Conservation (phyloP, 1,140 invertebrate species). For the Euura lappo region DNA sequence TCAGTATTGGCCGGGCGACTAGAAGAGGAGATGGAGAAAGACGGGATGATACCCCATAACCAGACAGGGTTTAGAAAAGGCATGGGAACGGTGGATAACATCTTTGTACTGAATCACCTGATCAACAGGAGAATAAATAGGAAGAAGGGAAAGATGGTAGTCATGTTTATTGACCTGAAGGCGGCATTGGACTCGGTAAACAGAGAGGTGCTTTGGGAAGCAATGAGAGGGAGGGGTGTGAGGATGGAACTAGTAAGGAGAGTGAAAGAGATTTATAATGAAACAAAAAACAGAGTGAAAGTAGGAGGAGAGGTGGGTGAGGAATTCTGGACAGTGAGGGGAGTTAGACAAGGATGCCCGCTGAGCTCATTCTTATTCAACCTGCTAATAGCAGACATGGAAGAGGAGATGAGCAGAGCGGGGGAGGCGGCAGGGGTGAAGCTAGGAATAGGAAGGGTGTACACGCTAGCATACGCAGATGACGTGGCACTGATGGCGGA, state of each 20-base stretch:
- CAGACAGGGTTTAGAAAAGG: slow-evolving; percentile 33
- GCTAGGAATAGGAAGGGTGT: not conserved
- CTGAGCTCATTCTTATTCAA: slow-evolving; percentile 26
- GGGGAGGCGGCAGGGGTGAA: not conserved
- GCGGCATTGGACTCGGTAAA: slow-evolving; percentile 25
- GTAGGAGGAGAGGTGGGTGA: not conserved
- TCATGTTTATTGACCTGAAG: slow-evolving; percentile 23
- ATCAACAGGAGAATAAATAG: not conserved
- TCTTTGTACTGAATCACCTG: slow-evolving; percentile 28
- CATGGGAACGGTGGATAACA: slow-evolving; percentile 31
- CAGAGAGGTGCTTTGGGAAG: slow-evolving; percentile 12
- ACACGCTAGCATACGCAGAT: not conserved
- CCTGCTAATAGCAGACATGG: slow-evolving; percentile 23
- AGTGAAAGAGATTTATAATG: slow-evolving; percentile 12
- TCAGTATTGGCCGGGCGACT: not conserved
- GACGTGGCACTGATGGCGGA: not conserved
- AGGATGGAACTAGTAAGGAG: not conserved
- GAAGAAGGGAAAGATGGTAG: slow-evolving; percentile 14
- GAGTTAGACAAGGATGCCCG: slow-evolving; percentile 25
- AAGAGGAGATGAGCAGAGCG: not conserved
- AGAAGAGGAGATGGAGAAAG: slow-evolving; percentile 18
- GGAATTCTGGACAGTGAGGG: slow-evolving; percentile 16
- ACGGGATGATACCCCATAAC: slow-evolving; percentile 20
- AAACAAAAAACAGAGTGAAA: slow-evolving; percentile 16
- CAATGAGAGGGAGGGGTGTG: slow-evolving; percentile 12